Evolutionary conservation across 2,113 vertebrate genomes (phyloP), one percentile per base, ranked within the genome.

Genomic region (Athene noctua): DNA sequence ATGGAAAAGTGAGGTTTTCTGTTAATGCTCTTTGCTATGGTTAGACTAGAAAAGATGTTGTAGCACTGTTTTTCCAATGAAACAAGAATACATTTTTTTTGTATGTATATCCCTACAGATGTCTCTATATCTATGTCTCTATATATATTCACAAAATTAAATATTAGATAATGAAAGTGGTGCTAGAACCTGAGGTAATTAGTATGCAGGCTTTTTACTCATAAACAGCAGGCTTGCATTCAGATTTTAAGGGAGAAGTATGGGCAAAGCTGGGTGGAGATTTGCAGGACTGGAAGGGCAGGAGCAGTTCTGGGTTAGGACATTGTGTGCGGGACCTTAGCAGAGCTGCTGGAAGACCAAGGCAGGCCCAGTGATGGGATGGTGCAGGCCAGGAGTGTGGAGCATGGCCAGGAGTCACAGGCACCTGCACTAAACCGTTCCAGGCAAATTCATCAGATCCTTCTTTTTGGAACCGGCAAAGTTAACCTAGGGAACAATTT

Each of bases 1-100:
- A 89, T 92, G 65, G 88, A 90, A 90, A 96, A 94, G 46, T 58
- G 62, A 89, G 80, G n/a, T 52, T 89, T 96, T 71, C 91, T 91
- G 59, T 70, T 90, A 92, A 92, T 75, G 40, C 22, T 79, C 68
- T 93, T 44, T 88, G 54, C 80, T 81, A 34, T 36, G 44, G 47
- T 79, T 93, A 85, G 49, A 17, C 54, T 82, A 54, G 51, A 81
- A 96, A 87, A 88, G 73, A 62, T 49, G 34, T n/a, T 65, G 66
- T 54, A 65, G 77, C 73, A 74, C 54, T 19, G 9, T 30, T 57
- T 27, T 87, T 44, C 46, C 57, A 52, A 13, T 61, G 51, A 34
- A 90, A 63, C 38, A 72, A 71, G 55, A 68, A 70, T 55, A 32
- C 2, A 7, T 73, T 55, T 62, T 62, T 62, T 62, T 57, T 32